A percentile compares a stretch with the other conserved stretches of the same genome.
Conservation (phyloP, 2,797 vertebrate species). For the Babyrousa celebensis region DNA sequence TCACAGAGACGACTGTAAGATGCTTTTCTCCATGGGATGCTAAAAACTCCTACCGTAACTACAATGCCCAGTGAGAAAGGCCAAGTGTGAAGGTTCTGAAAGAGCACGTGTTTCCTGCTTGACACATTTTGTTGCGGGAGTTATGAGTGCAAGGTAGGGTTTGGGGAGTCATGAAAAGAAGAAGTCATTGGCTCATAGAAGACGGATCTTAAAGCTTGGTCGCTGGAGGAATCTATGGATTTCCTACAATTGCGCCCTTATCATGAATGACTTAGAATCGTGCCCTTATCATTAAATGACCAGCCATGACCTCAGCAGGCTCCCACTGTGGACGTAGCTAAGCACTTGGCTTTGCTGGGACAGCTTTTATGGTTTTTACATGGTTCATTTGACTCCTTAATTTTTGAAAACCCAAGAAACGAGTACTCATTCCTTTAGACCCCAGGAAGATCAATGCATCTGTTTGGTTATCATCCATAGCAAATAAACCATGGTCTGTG, state of each 20-base stretch:
- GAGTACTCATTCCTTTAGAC: conserved; percentile 44
- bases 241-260: conserved; percentile 20
- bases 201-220: conserved; percentile 45
- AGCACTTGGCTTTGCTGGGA: conserved; percentile 7
- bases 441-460: conserved; percentile 40
- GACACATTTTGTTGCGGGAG: conserved; percentile 4
- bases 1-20: not conserved
- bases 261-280: not conserved
- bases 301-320: conserved; percentile 27
- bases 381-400: conserved; percentile 61
- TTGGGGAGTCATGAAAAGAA: not conserved
- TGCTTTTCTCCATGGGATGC: not conserved
- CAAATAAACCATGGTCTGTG: conserved; percentile 69
- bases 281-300: conserved; percentile 31
- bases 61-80: conserved; percentile 15
- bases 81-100: conserved; percentile 10
- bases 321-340: not conserved
- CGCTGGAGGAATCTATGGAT: not conserved
- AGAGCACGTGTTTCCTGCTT: conserved; percentile 53
- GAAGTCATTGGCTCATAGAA: conserved; percentile 28
- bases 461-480: conserved; percentile 70
- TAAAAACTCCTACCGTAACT: conserved; percentile 35
- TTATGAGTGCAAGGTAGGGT: conserved; percentile 43
- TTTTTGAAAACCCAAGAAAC: conserved; percentile 64
- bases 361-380: conserved; percentile 62